Conservation (phyloP, 2,113 vertebrate genomes). For the Tragelaphus imberbis region DNA sequence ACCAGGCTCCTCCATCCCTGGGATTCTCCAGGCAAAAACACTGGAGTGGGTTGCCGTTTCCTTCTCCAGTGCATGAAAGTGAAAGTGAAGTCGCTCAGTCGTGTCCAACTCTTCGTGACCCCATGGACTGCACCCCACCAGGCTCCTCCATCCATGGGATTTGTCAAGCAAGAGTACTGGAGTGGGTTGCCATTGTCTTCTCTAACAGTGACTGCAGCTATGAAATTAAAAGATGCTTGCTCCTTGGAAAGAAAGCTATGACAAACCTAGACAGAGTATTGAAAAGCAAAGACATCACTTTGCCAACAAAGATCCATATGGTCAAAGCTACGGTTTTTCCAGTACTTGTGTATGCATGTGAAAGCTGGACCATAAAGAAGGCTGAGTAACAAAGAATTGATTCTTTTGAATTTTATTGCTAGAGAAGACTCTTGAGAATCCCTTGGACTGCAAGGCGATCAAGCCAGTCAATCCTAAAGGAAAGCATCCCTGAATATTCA, state of each 20-base stretch:
- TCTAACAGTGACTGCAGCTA: not conserved
- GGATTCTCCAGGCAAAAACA: no score
- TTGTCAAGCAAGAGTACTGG: no score
- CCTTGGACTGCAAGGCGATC: not conserved
- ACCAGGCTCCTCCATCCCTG: no score
- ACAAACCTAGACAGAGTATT: not conserved
- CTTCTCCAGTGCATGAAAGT: no score
- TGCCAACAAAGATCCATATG: not conserved
- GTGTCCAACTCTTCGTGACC: accelerated
- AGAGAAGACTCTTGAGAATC: not conserved
- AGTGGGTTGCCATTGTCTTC: no score
- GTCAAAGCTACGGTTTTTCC: not conserved
- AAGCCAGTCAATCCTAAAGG: not conserved
- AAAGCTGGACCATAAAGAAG: not conserved
- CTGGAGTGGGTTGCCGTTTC: no score
- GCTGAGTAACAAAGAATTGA: not conserved
- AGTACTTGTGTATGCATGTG: not conserved
- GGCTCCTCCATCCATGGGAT: no score
- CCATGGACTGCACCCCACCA: no score
- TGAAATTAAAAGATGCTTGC: not conserved
- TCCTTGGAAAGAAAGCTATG: not conserved
- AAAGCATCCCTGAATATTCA: not conserved
- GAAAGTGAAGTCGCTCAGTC: no score
- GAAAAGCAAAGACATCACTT: not conserved
- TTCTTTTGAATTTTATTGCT: not conserved